Evolutionary conservation across 2,888 invertebrate genomes (phyloP), one percentile per base, ranked within the genome.

Genomic region (Caenorhabditis sp.): DNA sequence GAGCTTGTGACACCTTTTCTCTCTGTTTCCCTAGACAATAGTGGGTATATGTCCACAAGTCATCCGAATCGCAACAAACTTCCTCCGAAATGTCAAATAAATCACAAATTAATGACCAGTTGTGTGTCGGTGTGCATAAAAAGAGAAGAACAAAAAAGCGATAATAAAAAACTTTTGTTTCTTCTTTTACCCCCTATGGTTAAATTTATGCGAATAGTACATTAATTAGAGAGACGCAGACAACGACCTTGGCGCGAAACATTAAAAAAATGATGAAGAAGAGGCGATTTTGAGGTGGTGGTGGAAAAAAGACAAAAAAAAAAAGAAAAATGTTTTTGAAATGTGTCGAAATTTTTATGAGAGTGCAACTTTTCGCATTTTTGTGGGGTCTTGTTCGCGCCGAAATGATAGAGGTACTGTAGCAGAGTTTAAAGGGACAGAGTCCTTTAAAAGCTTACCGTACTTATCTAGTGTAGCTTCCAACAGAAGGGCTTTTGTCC

Each of bases 141-240:
- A 53, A 62, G 58, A 54, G 14, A 58, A 57, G 60, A 69, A 52
- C 63, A 71, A 67, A 50, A 61, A 67, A 26, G 27, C 27, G 26
- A 62, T 36, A 31, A 49, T 43, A 43, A 43, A 10, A 43, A 43
- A 43, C 14, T 43, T 14, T 43, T 43, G 8, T 43, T 43, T 14
- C 14, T 43, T 17, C 14, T 43, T 17, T 43, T 43, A 43, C 43
- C 43, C 43, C 43, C 43, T 43, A 43, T 43, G 43, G 43, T 43
- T 43, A 43, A 43, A 43, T 17, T 43, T 17, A 17, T 20, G 31
- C 23, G 61, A 61, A 65, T 43, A 70, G 70, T 57, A 31, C 36
- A 52, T 43, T 70, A 59, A 70, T 70, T 65, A 59, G 70, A 38
- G 70, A 64, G 61, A 70, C 65, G 61, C 63, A 31, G 63, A 60